Percentiles rank a stretch among this genome's conserved stretches.
phyloP scores from a whole-genome alignment of 1,140 invertebrate genomes.

The Pantala flavescens region DNA sequence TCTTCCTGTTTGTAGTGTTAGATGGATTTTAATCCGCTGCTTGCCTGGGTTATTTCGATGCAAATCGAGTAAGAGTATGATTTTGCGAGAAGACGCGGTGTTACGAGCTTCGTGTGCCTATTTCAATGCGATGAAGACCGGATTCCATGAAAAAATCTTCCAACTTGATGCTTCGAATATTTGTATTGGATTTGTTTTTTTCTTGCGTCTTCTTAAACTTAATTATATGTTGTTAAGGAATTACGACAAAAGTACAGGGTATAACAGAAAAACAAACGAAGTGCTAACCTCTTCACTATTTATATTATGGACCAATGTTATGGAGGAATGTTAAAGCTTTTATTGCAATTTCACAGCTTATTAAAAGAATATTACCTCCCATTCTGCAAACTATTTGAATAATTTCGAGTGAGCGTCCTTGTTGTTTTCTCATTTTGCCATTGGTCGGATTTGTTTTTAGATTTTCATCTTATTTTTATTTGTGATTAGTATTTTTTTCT shows the following conservation, averaged over 20 bases:
- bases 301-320: constrained; percentile 7
- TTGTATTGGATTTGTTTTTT: not conserved
- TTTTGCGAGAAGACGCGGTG: too few relatives aligned
- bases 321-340: not conserved
- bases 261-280: not conserved
- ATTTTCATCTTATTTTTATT: not conserved
- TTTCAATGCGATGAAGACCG: too few relatives aligned
- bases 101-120: too few relatives aligned
- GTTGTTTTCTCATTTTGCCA: not conserved
- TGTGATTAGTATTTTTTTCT: too few relatives aligned
- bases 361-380: not conserved
- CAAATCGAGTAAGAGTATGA: too few relatives aligned
- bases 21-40: too few relatives aligned
- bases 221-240: not conserved
- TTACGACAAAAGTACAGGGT: constrained; percentile 9
- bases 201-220: not conserved
- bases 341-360: not conserved
- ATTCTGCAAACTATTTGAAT: not conserved
- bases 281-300: not conserved
- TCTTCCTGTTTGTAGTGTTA: too few relatives aligned
- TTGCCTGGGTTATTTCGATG: too few relatives aligned
- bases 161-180: too few relatives aligned
- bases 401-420: not conserved
- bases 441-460: not conserved
- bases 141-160: too few relatives aligned